A percentile compares a stretch with the other conserved stretches of the same genome.
These are phyloP conservation scores for Minunthozetes semirufus DNA, from an alignment of 2,888 invertebrate species.

Conservation along the genomic window DNA sequence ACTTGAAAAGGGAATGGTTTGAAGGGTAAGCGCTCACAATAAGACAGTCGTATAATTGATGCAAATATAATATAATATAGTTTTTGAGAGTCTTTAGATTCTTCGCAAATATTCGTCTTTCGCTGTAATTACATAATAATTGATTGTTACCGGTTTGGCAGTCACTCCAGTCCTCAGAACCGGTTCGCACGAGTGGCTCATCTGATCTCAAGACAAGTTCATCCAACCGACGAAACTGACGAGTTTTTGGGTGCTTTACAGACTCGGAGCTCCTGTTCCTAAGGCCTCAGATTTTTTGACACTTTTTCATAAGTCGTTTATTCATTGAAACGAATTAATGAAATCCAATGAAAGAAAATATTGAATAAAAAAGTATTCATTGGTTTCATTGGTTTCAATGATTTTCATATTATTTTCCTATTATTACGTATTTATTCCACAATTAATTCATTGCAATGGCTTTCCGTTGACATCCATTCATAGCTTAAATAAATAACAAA, in stretches of 20 bases:
- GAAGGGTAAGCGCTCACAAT: neutral
- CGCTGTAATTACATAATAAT: constrained; percentile 9
- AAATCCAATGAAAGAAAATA: too few relatives aligned
- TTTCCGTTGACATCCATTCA: too few relatives aligned
- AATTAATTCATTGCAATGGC: too few relatives aligned
- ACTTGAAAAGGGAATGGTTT: neutral
- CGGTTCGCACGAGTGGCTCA: constrained; percentile 23
- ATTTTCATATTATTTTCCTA: too few relatives aligned
- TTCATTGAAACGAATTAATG: too few relatives aligned
- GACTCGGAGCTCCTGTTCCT: constrained; percentile 66
- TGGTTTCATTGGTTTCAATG: too few relatives aligned
- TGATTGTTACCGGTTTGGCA: constrained; percentile 27
- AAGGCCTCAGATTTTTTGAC: constrained; percentile 52
- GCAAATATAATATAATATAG: neutral
- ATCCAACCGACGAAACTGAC: neutral
- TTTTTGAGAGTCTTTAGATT: neutral
- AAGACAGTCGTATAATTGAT: neutral
- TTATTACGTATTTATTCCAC: too few relatives aligned
- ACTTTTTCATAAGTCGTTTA: too few relatives aligned
- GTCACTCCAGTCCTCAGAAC: constrained; percentile 3
- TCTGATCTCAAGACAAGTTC: constrained; percentile 15
- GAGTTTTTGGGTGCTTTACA: constrained; percentile 9
- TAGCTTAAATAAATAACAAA: too few relatives aligned
- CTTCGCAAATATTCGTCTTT: neutral
- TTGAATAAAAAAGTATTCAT: too few relatives aligned